A percentile compares a stretch with the other conserved stretches of the same genome.
Conservation (phyloP, 2,797 vertebrate genomes). For the Melanotaenia pygmaea region DNA sequence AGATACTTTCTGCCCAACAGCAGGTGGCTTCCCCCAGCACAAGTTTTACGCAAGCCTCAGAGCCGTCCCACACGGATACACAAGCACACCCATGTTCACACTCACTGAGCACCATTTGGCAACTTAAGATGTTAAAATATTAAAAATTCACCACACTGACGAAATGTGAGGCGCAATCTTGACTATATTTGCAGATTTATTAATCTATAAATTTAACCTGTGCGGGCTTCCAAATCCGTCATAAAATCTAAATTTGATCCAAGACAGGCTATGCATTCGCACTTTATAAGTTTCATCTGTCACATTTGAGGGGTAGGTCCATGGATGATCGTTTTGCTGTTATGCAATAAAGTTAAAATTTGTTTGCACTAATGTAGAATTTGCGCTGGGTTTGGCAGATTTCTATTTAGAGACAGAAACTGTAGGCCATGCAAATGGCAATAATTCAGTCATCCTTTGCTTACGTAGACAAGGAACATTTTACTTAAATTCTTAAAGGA, state of each 20-base stretch:
- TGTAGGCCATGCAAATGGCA: constrained; percentile 71
- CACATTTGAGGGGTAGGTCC: constrained; percentile 61
- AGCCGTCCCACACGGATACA: constrained; percentile 17
- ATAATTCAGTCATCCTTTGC: constrained; percentile 56
- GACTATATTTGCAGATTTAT: constrained; percentile 29
- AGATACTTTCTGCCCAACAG: constrained; percentile 62
- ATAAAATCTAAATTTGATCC: constrained; percentile 45
- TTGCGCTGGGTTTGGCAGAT: constrained; percentile 58
- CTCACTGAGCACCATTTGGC: constrained; percentile 32
- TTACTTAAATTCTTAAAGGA: constrained; percentile 46
- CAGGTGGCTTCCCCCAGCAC: constrained; percentile 64
- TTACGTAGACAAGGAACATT: constrained; percentile 58
- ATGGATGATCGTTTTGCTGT: constrained; percentile 76
- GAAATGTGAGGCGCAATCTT: constrained; percentile 21
- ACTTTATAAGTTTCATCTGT: constrained; percentile 86
- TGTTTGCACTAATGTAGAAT: constrained; percentile 85
- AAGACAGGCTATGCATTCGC: constrained; percentile 82
- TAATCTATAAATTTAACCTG: constrained; percentile 33
- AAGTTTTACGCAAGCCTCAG: constrained; percentile 59
- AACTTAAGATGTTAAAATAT: constrained; percentile 46
- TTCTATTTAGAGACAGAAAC: constrained; percentile 71
- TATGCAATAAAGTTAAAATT: constrained; percentile 84
- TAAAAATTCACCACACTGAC: constrained; percentile 39
- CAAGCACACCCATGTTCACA: constrained; percentile 16
- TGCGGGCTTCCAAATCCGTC: constrained; percentile 62